These are phyloP conservation scores for Theretra japonica DNA, from an alignment of 2,888 invertebrate species.

Conservation along the genomic window DNA sequence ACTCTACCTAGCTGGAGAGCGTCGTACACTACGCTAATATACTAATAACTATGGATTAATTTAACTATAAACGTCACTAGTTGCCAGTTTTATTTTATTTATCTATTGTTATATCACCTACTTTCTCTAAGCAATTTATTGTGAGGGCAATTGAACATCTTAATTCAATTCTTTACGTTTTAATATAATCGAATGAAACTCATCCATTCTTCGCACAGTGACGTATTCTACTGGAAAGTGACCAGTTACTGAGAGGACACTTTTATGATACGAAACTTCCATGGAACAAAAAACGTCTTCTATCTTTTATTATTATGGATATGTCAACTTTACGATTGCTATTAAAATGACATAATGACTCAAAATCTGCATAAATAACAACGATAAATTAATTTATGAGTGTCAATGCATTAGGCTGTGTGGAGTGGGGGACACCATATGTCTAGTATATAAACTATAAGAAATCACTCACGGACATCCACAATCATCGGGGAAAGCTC, in stretches of 20 bases:
- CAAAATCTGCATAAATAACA: constrained; percentile 53
- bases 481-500: constrained; percentile 68
- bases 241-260: not conserved
- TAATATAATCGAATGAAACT: no score
- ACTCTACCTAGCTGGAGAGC: no score
- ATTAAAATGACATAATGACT: constrained; percentile 14
- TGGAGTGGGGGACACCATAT: constrained; percentile 67
- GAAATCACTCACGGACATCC: constrained; percentile 72
- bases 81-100: no score
- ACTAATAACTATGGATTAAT: no score
- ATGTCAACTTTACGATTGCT: not conserved
- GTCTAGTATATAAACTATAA: constrained; percentile 73
- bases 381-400: constrained; percentile 69
- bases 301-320: constrained; percentile 5
- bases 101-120: no score
- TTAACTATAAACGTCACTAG: no score
- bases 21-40: no score
- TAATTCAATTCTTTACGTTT: no score
- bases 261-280: not conserved
- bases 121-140: no score
- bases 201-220: no score
- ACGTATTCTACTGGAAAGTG: no score
- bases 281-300: not conserved
- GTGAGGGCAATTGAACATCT: no score
- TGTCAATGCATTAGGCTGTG: constrained; percentile 63